phyloP scores from a whole-genome alignment of 2,888 invertebrate genomes.

The Polietes domitor region DNA sequence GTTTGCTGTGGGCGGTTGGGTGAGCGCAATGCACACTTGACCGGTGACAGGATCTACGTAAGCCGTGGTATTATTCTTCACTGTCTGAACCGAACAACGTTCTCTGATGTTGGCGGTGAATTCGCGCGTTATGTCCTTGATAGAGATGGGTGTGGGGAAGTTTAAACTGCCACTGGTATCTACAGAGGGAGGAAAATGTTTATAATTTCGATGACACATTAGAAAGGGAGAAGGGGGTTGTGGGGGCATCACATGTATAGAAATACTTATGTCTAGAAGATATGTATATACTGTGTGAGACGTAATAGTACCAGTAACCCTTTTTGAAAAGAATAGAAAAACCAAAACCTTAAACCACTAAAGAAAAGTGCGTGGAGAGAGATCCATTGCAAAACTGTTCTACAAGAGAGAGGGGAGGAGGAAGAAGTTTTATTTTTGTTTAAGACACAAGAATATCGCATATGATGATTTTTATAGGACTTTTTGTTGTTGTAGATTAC shows the following conservation, averaged over 20 bases:
- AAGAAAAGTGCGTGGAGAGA: too few relatives aligned
- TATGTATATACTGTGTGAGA: too few relatives aligned
- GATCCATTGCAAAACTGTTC: too few relatives aligned
- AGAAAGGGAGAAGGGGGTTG: too few relatives aligned
- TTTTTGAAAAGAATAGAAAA: background rate
- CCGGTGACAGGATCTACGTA: constrained; percentile 75
- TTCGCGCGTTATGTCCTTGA: constrained; percentile 83
- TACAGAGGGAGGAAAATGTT: constrained; percentile 65
- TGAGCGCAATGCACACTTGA: constrained; percentile 77
- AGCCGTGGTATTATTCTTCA: constrained; percentile 74
- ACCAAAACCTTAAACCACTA: background rate
- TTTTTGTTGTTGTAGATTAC: too few relatives aligned
- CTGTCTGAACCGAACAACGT: constrained; percentile 78
- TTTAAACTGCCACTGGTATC: constrained; percentile 85
- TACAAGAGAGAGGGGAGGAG: too few relatives aligned
- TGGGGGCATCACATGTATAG: too few relatives aligned
- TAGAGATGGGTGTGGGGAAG: constrained; percentile 84
- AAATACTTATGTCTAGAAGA: background rate
- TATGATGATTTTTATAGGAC: too few relatives aligned
- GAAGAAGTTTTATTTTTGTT: too few relatives aligned
- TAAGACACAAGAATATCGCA: too few relatives aligned
- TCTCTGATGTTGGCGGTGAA: constrained; percentile 84
- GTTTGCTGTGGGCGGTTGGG: constrained; percentile 61
- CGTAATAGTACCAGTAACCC: too few relatives aligned
- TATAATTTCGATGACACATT: too few relatives aligned